Conservation (phyloP, 35 echinoderm and acorn worm genomes). For the Patiria miniata region DNA sequence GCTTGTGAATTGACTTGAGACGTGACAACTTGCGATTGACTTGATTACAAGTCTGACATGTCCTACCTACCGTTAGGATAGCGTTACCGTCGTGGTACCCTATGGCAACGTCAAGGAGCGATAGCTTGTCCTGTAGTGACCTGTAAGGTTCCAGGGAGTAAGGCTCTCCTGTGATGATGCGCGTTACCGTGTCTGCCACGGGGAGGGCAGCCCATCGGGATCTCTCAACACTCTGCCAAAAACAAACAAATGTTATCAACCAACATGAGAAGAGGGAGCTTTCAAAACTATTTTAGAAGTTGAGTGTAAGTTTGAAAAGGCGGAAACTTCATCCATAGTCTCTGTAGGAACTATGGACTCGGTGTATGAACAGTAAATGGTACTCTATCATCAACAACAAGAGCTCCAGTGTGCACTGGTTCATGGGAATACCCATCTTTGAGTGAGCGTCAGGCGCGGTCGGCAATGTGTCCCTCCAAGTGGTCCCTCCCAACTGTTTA, state of each 20-base stretch:
- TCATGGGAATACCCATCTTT: too few species aligned
- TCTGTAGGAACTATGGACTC: not conserved
- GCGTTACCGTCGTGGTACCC: slow-evolving; percentile 93
- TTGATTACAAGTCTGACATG: too few species aligned
- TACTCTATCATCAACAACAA: too few species aligned
- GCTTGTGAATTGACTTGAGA: too few species aligned
- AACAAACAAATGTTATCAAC: slow-evolving; percentile 3
- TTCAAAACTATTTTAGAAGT: not conserved
- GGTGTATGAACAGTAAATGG: too few species aligned
- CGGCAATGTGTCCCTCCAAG: too few species aligned
- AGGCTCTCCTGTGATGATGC: slow-evolving; percentile 74
- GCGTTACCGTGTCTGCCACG: slow-evolving; percentile 66
- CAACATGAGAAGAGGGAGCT: not conserved
- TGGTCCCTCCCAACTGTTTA: too few species aligned
- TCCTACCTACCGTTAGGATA: slow-evolving; percentile 80
- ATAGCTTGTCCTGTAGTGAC: slow-evolving; percentile 81
- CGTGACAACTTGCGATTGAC: too few species aligned
- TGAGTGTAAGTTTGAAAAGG: not conserved
- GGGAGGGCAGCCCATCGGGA: slow-evolving; percentile 57
- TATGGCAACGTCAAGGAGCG: slow-evolving; percentile 76
- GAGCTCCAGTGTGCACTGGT: too few species aligned
- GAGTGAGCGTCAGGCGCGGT: too few species aligned
- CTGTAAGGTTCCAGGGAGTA: slow-evolving; percentile 86
- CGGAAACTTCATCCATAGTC: not conserved
- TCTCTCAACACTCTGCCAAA: slow-evolving; percentile 62